Base-by-base conservation (phyloP, 1,140 invertebrate species). In the Megalonaias nervosa region DNA sequence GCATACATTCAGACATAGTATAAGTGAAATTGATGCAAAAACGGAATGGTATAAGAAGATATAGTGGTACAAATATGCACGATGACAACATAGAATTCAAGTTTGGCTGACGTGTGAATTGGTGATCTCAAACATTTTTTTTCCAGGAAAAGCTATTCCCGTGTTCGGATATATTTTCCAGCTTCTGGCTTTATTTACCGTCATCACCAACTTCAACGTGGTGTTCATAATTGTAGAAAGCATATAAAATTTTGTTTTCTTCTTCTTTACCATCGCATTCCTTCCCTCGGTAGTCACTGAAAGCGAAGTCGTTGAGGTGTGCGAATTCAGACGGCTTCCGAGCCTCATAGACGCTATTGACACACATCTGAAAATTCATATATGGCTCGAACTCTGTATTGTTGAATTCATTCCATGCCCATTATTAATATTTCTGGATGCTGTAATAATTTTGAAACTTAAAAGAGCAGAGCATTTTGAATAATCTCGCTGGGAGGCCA, bases 391-490 rank as follows among this genome's bases (percentile, higher is more conserved):
- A 16, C 64, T 70, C 16, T 70, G 64, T 14, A 55, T 75, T 26
- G 70, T 67, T 48, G 69, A 67, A 15, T 70, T 75, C 21, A 17
- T 75, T 56, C 67, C 74, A 75, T 75, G 74, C 59, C 65, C 70
- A 19, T 67, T 75, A 1, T 70, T 75, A 38, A 70, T 67, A 9
- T 75, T 75, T 13, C 67, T 67, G 1, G 74, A 75, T 56, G 31
- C 65, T 23, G 67, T 59, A 15, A 60, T 75, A 23, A 31, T 75
- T 14, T 75, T 57, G 65, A 75, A 75, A 65, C 48, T 75, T 15
- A 59, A 65, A 56, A 64, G 62, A 31, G 55, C 67, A n/a, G 67
- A 70, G 9, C 38, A 38, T 67, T 70, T 31, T 21, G 38, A n/a
- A 75, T 64, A 14, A 21, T 21, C 0, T 55, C 65, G 1, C 57